Evolutionary conservation across 92 coral and sea anemone genomes (phyloP).

Genomic region (Virgularia gustaviana): DNA sequence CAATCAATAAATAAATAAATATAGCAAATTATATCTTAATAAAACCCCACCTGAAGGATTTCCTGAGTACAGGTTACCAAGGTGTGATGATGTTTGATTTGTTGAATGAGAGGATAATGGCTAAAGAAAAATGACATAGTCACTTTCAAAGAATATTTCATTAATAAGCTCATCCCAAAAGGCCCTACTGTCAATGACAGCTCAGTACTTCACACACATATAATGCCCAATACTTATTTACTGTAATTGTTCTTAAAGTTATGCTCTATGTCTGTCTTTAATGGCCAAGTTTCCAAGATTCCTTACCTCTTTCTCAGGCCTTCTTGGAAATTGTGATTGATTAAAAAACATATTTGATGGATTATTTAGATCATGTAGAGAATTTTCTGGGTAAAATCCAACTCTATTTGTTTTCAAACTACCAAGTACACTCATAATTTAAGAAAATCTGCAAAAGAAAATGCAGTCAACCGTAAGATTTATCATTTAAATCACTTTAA

Average conservation of each 20-base stretch:
- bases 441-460: not conserved
- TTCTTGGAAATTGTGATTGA: constrained; percentile 73
- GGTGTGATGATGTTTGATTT: constrained; percentile 63
- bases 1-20: too few species aligned
- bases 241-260: too few species aligned
- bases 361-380: constrained; percentile 69
- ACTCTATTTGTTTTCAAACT: constrained; percentile 69
- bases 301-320: constrained; percentile 82
- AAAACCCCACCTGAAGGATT: constrained; percentile 77
- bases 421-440: constrained; percentile 78
- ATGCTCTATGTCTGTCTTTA: too few species aligned
- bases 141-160: too few species aligned
- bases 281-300: not conserved
- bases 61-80: constrained; percentile 83
- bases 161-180: too few species aligned
- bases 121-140: constrained; percentile 20
- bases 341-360: constrained; percentile 80
- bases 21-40: too few species aligned
- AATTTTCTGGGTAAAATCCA: constrained; percentile 63
- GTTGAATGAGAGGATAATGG: constrained; percentile 49
- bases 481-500: too few species aligned
- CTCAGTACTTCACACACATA: too few species aligned
- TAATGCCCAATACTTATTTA: too few species aligned
- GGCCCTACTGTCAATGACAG: too few species aligned
- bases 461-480: not conserved